Base-by-base conservation (phyloP, 2,797 vertebrate species). In the Sarcoramphus papa region DNA sequence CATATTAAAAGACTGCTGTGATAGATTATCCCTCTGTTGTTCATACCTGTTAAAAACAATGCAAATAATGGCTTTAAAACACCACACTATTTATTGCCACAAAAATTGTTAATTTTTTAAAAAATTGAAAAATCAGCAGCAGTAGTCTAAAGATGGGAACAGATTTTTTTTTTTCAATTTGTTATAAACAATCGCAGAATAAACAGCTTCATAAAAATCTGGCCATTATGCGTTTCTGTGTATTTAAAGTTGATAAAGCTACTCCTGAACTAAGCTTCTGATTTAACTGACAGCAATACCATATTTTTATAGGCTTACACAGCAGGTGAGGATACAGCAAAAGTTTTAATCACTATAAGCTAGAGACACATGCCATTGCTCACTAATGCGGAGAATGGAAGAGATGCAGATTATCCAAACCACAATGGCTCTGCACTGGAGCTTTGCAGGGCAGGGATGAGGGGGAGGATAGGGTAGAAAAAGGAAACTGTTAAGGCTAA, bases 1-100 rank as follows among this genome's bases (percentile, higher is more conserved):
- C 99, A 99, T 99, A 98, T 99, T 99, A 95, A 99, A 99, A 3
- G 99, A 99, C 97, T 99, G 99, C 93, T 99, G 99, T 97, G 98
- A 98, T 3, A 99, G 98, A 91, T 99, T 99, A 95, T 99, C 99
- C 95, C 98, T 98, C 97, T 99, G 99, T 73, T 98, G 97, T 92
- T 99, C 99, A 76, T 99, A 99, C 99, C 99, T 99, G 97, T 82
- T 94, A 70, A 96, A 83, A 96, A 93, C 45, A 56, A 65, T 30
- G 50, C 68, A 97, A 78, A 69, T 53, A 73, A 90, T 6, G 8
- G 25, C n/a, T 87, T 85, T 83, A 85, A 89, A 76, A 82, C 25
- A 79, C 23, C 28, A 69, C 14, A 19, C 11, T 78, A 33, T 40
- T 74, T 57, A 77, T 31, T 48, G 56, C 35, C 35, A 73, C 22